A percentile compares a stretch with the other conserved stretches of the same genome.
phyloP scores from a whole-genome alignment of 2,797 vertebrate species.

The Pseudomugil gertrudae region DNA sequence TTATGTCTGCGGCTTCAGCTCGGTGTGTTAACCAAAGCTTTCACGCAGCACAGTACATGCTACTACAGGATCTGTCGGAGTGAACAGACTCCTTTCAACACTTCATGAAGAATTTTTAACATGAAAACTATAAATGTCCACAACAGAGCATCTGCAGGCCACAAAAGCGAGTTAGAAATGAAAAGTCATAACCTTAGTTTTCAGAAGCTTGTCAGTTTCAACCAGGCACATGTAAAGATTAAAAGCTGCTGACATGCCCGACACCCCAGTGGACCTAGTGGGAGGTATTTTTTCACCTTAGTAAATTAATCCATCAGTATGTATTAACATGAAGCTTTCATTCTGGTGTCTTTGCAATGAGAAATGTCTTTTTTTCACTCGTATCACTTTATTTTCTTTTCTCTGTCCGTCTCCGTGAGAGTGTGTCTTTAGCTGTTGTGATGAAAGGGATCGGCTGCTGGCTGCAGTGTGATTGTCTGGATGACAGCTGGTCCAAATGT shows the following conservation, averaged over 20 bases:
- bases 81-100: conserved; percentile 10
- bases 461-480: conserved; percentile 65
- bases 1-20: conserved; percentile 11
- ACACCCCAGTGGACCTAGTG: conserved; percentile 7
- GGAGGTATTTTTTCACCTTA: conserved; percentile 16
- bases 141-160: conserved; percentile 26
- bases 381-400: conserved; percentile 48
- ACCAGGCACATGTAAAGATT: conserved; percentile 27
- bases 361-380: conserved; percentile 27
- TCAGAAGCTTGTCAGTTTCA: conserved; percentile 54
- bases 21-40: conserved; percentile 18
- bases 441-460: conserved; percentile 62
- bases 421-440: conserved; percentile 29
- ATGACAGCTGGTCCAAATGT: conserved; percentile 70
- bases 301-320: conserved; percentile 50
- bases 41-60: conserved; percentile 16
- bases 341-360: conserved; percentile 13
- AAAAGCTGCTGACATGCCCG: conserved; percentile 37
- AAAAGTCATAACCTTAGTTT: conserved; percentile 48
- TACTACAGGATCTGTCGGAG: conserved; percentile 44
- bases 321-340: conserved; percentile 51
- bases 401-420: conserved; percentile 30
- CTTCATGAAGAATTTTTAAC: conserved; percentile 29
- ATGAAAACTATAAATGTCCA: conserved; percentile 31
- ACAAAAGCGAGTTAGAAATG: conserved; percentile 19